Percentiles rank a stretch among this genome's conserved stretches.
Evolutionary conservation across 2,797 vertebrate species (phyloP).

Genomic region (Vireo griseus): DNA sequence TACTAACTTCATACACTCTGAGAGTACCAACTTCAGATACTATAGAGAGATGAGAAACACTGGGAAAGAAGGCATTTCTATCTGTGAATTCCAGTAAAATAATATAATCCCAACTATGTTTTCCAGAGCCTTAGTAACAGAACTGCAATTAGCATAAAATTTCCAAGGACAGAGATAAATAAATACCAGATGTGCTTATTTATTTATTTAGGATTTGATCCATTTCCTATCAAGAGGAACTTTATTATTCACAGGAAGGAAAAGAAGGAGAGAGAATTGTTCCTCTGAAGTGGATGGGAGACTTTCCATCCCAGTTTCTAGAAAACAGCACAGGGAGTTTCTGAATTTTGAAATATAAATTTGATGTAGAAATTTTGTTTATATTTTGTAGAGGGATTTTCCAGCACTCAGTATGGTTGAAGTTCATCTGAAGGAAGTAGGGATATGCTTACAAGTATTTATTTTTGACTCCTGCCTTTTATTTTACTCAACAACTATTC

Average conservation of each 20-base stretch:
- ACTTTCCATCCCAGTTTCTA: neutral
- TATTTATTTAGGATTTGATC: conserved; percentile 35
- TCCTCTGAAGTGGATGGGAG: neutral
- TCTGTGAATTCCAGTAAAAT: neutral
- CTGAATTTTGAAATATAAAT: neutral
- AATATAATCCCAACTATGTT: neutral
- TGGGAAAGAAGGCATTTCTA: neutral
- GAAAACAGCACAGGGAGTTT: neutral
- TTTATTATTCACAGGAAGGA: conserved; percentile 12
- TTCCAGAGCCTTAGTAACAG: conserved; percentile 16
- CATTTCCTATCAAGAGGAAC: neutral
- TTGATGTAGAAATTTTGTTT: neutral
- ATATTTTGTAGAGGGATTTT: neutral
- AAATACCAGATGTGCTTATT: conserved; percentile 12
- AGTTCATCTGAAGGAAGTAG: neutral
- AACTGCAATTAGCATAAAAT: conserved; percentile 13
- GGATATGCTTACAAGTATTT: neutral
- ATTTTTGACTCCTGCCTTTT: neutral
- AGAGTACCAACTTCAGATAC: neutral
- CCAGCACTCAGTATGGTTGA: neutral
- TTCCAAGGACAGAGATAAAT: conserved; percentile 5
- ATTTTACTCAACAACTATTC: neutral
- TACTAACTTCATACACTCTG: neutral
- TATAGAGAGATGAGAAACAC: neutral
- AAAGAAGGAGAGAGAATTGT: neutral